Base-by-base conservation (phyloP, 2,888 invertebrate genomes). In the Alloplasta piceator region DNA sequence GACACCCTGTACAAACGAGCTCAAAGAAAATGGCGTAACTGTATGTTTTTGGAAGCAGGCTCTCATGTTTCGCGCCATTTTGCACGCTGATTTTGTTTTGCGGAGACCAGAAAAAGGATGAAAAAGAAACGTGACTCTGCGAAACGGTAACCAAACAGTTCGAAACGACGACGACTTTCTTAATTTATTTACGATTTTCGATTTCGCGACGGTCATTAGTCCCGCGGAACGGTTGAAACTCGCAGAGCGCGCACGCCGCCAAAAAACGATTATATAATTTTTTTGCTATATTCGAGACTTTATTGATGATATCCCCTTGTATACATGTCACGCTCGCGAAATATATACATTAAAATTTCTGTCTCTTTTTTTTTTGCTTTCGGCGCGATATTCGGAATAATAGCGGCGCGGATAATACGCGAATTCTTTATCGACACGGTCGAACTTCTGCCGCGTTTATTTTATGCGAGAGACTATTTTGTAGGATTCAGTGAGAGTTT, bases 141-240 rank as follows among this genome's bases (percentile, higher is more conserved):
- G 38, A 48, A 64, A 58, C 26, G 58, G 61, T n/a, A 58, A 76
- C 48, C 67, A 73, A 52, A 26, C 26, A 26, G 26, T 26, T 26
- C 26, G 26, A 26, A 26, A 56, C 80, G 58, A 71, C 80, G 68
- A 77, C 80, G 68, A 74, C 70, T 81, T 78, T 78, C 81, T 78
- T 81, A 64, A 78, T 81, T 78, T 78, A 81, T 81, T 81, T 74
- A 74, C 74, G 78, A 81, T 74, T 74, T 80, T 78, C 78, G 78
- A 81, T 81, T 81, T 66, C 70, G 55, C 36, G 74, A 71, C 50
- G 78, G 74, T 81, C 81, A 71, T 81, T 78, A 78, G 80, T 81
- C 80, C 77, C 66, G 48, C 60, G 10, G 43, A 43, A 48, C 75
- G 64, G 80, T 55, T 36, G 67, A 71, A 74, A 58, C 39, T 12